Base-by-base conservation (phyloP, 1,140 invertebrate genomes). In the Drosophila nikananu region DNA sequence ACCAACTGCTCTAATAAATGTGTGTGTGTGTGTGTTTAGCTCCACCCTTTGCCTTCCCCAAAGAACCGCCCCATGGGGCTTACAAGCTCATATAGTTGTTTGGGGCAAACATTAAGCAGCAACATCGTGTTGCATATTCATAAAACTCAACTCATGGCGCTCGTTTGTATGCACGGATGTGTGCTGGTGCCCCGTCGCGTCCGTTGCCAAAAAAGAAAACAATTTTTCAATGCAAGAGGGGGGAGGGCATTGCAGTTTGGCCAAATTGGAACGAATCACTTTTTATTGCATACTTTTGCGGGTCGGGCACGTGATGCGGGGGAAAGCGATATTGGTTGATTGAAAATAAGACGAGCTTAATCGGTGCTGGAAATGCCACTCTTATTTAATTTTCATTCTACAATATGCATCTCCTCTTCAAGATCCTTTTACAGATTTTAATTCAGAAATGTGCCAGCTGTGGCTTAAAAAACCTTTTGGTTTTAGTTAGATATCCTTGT, bases 111-210 rank as follows among this genome's bases (percentile, higher is more conserved):
- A 86, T 86, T 81, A 84, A 78, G 72, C 65, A 74, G 46, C 80
- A 82, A 76, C 51, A 68, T 86, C 70, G 70, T 86, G 76, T 86
- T 82, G 83, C 79, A 82, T 86, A 86, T 82, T 86, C 83, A 86
- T 86, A 81, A 81, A 79, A 82, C 32, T 67, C 65, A 79, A 65
- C 58, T 75, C 64, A 52, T 61, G 65, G 46, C 32, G 39, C 21
- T 44, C 10, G 46, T 41, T 54, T 64, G 62, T 51, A 21, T 25
- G 35, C 48, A 39, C n/a, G 42, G 42, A 25, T 32, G 46, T 76
- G 39, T 55, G 54, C 9, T 52, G 41, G 2, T 25, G 37, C 21
- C 39, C 54, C 19, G 39, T 23, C 39, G 21, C 9, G 46, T 51
- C 13, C 46, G 49, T 74, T 73, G 54, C 39, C 52, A 21, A 59